These are phyloP conservation scores for Propsilocerus akamusi DNA, from an alignment of 1,140 invertebrate species.

Conservation along the genomic window DNA sequence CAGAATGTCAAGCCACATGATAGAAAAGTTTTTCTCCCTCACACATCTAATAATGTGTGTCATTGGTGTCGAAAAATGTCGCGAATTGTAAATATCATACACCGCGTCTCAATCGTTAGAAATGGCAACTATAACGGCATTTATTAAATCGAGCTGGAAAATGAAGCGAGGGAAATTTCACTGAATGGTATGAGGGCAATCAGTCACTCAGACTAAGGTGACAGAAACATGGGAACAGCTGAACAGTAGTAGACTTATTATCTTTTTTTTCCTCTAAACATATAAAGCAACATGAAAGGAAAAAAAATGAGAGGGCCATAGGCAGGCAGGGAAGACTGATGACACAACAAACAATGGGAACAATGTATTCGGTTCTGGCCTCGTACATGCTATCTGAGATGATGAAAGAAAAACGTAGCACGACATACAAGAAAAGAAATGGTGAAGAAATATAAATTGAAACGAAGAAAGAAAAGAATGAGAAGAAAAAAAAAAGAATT, in stretches of 20 bases:
- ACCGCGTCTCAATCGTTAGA: no score
- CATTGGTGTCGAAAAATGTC: background rate
- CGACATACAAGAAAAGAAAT: background rate
- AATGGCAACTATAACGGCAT: no score
- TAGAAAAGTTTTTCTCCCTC: no score
- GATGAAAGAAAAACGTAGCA: background rate
- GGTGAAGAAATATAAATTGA: background rate
- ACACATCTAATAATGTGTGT: no score
- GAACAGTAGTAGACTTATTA: constrained; percentile 3
- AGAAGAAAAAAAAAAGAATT: background rate
- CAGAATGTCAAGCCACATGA: no score
- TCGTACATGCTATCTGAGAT: background rate
- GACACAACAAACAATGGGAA: constrained; percentile 2
- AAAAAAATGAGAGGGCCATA: background rate
- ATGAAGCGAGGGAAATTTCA: no score
- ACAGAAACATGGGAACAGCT: background rate
- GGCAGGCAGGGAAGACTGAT: constrained; percentile 1
- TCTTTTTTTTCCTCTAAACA: background rate
- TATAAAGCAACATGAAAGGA: background rate
- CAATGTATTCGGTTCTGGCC: no score
- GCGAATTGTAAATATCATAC: background rate
- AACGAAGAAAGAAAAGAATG: background rate
- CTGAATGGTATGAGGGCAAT: background rate
- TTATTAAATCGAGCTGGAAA: no score
- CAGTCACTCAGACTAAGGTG: background rate